Evolutionary conservation across 2,888 invertebrate genomes (phyloP).

Genomic region (Pheosia tremula): DNA sequence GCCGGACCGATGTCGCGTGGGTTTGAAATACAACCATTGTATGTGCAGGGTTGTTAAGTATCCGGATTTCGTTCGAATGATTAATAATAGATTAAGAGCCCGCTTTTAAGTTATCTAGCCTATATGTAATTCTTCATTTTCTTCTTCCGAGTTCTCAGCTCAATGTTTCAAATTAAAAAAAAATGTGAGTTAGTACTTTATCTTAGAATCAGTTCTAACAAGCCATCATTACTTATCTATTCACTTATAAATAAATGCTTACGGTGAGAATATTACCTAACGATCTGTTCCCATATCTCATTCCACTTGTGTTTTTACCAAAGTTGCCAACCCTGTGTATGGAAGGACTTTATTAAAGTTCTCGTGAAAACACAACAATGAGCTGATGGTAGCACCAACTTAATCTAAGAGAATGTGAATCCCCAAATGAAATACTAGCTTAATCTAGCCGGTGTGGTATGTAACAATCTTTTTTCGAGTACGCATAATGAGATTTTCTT

Average conservation of each 20-base stretch:
- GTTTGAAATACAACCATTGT: constrained; percentile 59
- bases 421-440: constrained; percentile 66
- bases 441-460: constrained; percentile 52
- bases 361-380: constrained; percentile 73
- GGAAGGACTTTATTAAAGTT: constrained; percentile 73
- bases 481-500: constrained; percentile 5
- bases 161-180: too few relatives aligned
- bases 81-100: too few relatives aligned
- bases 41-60: constrained; percentile 12
- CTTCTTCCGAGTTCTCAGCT: too few relatives aligned
- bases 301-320: constrained; percentile 2
- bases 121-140: too few relatives aligned
- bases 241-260: too few relatives aligned
- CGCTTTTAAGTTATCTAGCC: too few relatives aligned
- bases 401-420: constrained; percentile 71
- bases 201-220: too few relatives aligned
- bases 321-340: constrained; percentile 45
- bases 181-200: too few relatives aligned
- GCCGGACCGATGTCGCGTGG: constrained; percentile 46
- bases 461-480: constrained; percentile 12
- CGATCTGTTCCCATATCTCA: too few relatives aligned
- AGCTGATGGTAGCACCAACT: constrained; percentile 62
- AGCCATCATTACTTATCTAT: too few relatives aligned
- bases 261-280: too few relatives aligned
- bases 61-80: background rate